Evolutionary conservation across 2,113 vertebrate species (phyloP).

Genomic region (Fregata magnificens): DNA sequence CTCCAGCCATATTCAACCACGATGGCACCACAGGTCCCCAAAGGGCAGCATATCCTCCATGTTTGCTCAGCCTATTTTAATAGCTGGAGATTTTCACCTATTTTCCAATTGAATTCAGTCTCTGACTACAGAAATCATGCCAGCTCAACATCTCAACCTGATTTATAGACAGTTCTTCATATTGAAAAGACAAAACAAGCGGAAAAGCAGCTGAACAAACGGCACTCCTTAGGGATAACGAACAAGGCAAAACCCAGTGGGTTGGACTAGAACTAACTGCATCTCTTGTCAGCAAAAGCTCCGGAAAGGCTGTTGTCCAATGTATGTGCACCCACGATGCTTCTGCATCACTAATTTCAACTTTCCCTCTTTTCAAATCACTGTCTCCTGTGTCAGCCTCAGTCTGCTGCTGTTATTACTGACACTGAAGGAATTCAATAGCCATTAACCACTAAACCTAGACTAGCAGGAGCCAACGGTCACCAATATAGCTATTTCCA

Average conservation of each 20-base stretch:
- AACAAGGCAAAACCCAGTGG: background rate
- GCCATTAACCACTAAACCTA: background rate
- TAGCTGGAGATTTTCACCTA: background rate
- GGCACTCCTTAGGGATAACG: background rate
- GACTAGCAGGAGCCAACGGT: slow-evolving; percentile 2
- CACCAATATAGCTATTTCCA: background rate
- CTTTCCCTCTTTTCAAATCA: background rate
- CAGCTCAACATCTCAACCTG: background rate
- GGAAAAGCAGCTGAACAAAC: slow-evolving; percentile 30
- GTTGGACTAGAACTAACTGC: background rate
- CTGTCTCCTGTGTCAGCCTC: background rate
- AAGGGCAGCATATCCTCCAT: background rate
- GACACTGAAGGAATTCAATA: slow-evolving; percentile 14
- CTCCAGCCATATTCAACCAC: background rate
- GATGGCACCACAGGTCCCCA: background rate
- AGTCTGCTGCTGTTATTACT: background rate
- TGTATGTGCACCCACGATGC: accelerated
- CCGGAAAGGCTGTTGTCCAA: background rate
- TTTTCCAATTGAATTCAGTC: background rate
- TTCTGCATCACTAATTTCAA: background rate
- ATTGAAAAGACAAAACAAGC: background rate
- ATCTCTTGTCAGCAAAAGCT: background rate
- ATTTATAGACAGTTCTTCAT: background rate
- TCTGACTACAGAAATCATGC: background rate
- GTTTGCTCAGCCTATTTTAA: background rate